phyloP scores from a whole-genome alignment of 2,888 invertebrate species.

The Pristionchus japonicus region DNA sequence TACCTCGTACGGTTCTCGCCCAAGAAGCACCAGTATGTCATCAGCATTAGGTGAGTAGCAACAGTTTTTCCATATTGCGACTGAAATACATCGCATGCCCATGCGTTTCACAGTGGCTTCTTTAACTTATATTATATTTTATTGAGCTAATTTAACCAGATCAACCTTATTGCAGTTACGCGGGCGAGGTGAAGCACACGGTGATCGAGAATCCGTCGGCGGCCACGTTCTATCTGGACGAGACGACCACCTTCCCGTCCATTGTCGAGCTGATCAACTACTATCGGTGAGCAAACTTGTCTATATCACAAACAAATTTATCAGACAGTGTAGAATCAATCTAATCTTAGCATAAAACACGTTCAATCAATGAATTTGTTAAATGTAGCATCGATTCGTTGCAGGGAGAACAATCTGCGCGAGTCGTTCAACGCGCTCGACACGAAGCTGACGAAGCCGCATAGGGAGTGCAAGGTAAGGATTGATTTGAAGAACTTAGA shows the following conservation, averaged over 20 bases:
- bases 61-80: too few relatives aligned
- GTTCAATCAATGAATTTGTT: not conserved
- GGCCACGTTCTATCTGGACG: conserved; percentile 85
- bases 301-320: not conserved
- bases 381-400: conserved; percentile 80
- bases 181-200: conserved; percentile 76
- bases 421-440: conserved; percentile 86
- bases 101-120: too few relatives aligned
- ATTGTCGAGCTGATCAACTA: conserved; percentile 80
- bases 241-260: conserved; percentile 90
- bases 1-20: conserved; percentile 77
- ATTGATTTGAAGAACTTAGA: not conserved
- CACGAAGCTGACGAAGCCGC: conserved; percentile 72
- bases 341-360: not conserved
- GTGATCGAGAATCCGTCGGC: conserved; percentile 75
- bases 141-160: too few relatives aligned
- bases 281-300: not conserved
- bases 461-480: conserved; percentile 58
- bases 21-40: conserved; percentile 74
- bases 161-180: conserved; percentile 72
- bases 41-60: conserved; percentile 77
- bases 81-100: too few relatives aligned
- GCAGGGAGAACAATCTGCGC: conserved; percentile 89
- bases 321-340: not conserved
- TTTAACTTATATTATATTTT: too few relatives aligned